Evolutionary conservation across 2,797 vertebrate genomes (phyloP).

Genomic region (Bufotes viridis): DNA sequence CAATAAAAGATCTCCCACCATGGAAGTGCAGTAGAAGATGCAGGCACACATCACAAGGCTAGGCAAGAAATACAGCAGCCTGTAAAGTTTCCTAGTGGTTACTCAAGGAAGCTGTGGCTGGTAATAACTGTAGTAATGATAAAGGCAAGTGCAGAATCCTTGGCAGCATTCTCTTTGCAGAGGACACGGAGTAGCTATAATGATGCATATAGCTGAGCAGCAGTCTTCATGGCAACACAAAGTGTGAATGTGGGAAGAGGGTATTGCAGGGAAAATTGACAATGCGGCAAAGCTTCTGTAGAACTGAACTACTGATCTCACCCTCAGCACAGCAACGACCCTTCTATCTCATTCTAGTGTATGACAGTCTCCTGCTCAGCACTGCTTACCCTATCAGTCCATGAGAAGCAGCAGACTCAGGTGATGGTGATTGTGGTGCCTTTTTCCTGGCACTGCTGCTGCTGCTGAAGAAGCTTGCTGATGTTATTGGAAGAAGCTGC

Average conservation of each 20-base stretch:
- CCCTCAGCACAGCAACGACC: conserved; percentile 30
- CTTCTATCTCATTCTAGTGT: conserved; percentile 21
- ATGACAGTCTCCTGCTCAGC: conserved; percentile 14
- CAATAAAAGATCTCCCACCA: neutral
- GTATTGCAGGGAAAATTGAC: conserved; percentile 56
- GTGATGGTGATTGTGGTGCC: conserved; percentile 39
- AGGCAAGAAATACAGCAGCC: conserved; percentile 13
- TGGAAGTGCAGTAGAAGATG: conserved; percentile 1
- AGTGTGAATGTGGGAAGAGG: conserved; percentile 54
- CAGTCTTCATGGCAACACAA: conserved; percentile 44
- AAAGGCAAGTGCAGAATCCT: conserved; percentile 24
- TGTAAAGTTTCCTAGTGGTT: conserved; percentile 41
- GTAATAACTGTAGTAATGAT: neutral
- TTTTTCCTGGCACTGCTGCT: conserved; percentile 43
- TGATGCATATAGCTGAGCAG: conserved; percentile 37
- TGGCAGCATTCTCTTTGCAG: conserved; percentile 26
- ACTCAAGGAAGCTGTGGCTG: neutral
- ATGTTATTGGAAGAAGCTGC: conserved; percentile 45
- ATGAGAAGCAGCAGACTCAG: conserved; percentile 25
- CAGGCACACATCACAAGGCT: conserved; percentile 5
- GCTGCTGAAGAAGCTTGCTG: conserved; percentile 38
- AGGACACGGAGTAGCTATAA: conserved; percentile 20
- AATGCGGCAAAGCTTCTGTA: conserved; percentile 59
- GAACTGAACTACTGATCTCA: conserved; percentile 49
- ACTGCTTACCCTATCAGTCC: conserved; percentile 24